Conservation (phyloP, 2,797 vertebrate species). For the Spheniscus humboldti region DNA sequence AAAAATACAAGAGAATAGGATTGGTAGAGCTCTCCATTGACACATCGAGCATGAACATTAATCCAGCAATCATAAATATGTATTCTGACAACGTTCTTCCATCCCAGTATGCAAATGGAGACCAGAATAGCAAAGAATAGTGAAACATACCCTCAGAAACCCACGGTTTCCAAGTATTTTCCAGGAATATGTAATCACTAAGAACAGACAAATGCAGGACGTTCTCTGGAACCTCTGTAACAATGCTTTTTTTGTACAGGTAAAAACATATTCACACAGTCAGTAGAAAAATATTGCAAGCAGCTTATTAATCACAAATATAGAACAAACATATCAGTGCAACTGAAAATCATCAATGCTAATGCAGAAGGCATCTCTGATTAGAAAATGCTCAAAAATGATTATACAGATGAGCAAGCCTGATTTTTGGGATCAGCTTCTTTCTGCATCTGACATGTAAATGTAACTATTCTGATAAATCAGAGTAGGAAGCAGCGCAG, state of each 20-base stretch:
- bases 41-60: constrained; percentile 59
- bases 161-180: not conserved
- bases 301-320: constrained; percentile 50
- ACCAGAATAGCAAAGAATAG: constrained; percentile 15
- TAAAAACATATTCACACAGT: constrained; percentile 21
- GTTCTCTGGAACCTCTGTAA: not conserved
- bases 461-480: constrained; percentile 29
- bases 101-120: constrained; percentile 46
- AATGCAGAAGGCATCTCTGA: constrained; percentile 40
- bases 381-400: constrained; percentile 54
- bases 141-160: not conserved
- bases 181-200: not conserved
- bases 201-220: constrained; percentile 11
- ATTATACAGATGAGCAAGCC: constrained; percentile 47
- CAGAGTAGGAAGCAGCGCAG: not conserved
- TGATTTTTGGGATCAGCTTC: constrained; percentile 50
- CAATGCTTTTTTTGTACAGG: not conserved
- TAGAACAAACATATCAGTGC: constrained; percentile 26
- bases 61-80: constrained; percentile 68
- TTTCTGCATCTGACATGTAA: constrained; percentile 39
- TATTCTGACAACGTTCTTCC: constrained; percentile 58
- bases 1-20: not conserved
- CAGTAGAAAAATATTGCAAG: constrained; percentile 29
- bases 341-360: constrained; percentile 49
- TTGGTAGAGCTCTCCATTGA: constrained; percentile 59